Evolutionary conservation across 2,797 vertebrate species (phyloP).

Genomic region (Gambusia yucatana): DNA sequence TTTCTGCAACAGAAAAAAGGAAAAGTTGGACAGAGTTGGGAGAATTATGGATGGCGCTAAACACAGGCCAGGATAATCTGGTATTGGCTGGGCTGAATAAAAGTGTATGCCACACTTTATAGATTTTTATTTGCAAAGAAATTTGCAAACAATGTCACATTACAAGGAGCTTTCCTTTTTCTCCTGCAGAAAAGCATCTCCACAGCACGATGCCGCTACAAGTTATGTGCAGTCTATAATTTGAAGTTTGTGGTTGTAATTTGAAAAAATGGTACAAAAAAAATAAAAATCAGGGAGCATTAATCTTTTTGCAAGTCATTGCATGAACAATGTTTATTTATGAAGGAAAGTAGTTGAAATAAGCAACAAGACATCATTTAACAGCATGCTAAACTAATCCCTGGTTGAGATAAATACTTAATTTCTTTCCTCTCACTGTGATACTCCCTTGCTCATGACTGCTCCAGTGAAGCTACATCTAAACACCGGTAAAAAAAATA

Average conservation of each 20-base stretch:
- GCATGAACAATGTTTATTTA: conserved; percentile 75
- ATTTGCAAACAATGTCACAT: not conserved
- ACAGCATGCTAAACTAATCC: conserved; percentile 79
- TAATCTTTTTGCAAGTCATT: not conserved
- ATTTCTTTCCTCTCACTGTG: conserved; percentile 77
- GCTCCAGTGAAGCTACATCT: conserved; percentile 74
- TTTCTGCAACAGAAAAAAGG: not conserved
- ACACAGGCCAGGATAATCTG: not conserved
- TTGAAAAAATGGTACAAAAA: not conserved
- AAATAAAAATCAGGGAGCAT: too few species aligned
- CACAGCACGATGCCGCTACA: too few species aligned
- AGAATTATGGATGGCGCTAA: not conserved
- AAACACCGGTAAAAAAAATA: conserved; percentile 75
- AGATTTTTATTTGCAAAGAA: not conserved
- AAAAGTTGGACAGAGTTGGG: not conserved
- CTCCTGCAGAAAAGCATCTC: too few species aligned
- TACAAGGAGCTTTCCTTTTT: not conserved
- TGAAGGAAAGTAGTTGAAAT: conserved; percentile 70
- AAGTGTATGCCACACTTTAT: not conserved
- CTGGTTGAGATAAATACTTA: conserved; percentile 80
- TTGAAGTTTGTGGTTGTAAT: not conserved
- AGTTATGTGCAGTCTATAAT: too few species aligned
- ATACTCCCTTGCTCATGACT: conserved; percentile 63
- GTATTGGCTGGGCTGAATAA: not conserved
- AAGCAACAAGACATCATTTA: conserved; percentile 73